These are phyloP conservation scores for Heliconius ethilla DNA, from an alignment of 2,888 invertebrate genomes.

Conservation along the genomic window DNA sequence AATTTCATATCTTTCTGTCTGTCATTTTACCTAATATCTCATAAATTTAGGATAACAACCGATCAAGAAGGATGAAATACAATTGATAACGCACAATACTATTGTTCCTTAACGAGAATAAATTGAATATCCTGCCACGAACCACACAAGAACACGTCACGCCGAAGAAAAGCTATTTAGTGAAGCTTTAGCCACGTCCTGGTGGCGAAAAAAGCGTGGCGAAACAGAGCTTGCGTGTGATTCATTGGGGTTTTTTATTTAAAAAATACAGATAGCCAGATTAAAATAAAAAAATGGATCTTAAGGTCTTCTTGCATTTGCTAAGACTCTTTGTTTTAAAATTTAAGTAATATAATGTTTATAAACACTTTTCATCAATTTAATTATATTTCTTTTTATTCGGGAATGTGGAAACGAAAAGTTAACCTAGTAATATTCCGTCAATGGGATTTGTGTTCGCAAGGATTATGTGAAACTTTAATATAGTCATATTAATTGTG, in stretches of 20 bases:
- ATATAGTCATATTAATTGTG: not conserved
- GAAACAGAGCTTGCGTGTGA: slow-evolving; percentile 58
- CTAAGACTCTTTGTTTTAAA: not conserved
- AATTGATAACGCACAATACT: slow-evolving; percentile 59
- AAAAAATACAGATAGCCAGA: slow-evolving; percentile 30
- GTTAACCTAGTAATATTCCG: not conserved
- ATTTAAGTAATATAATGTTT: not conserved
- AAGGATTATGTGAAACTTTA: not conserved
- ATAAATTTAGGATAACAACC: not conserved
- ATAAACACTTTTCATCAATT: not conserved
- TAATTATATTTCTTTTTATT: too few relatives aligned
- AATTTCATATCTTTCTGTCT: not conserved
- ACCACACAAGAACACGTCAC: slow-evolving; percentile 54
- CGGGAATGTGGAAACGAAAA: too few relatives aligned
- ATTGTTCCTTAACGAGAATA: slow-evolving; percentile 62
- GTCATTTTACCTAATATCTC: not conserved
- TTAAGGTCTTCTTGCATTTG: too few relatives aligned
- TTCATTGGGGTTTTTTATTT: slow-evolving; percentile 56
- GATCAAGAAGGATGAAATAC: slow-evolving; percentile 28
- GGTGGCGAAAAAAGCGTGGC: slow-evolving; percentile 65
- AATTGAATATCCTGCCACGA: slow-evolving; percentile 66
- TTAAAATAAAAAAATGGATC: not conserved
- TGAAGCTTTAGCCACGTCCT: slow-evolving; percentile 50
- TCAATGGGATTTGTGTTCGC: not conserved
- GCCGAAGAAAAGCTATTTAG: slow-evolving; percentile 46